A percentile compares a stretch with the other conserved stretches of the same genome.
Conservation (phyloP, 1,140 invertebrate genomes). For the Chlorops oryzae region DNA sequence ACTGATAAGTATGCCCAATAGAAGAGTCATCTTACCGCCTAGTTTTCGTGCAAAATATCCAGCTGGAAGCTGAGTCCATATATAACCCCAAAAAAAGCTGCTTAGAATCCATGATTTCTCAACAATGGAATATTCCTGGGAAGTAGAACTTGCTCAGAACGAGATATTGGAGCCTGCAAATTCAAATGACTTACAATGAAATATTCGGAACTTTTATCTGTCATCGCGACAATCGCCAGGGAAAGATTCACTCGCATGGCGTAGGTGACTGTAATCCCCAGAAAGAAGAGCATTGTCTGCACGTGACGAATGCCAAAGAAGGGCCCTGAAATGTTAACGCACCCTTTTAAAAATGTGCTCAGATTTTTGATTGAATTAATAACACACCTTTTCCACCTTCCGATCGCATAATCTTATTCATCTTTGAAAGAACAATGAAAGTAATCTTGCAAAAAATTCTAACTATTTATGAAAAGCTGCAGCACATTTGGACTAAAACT, state of each 20-base stretch:
- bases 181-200: too few species aligned
- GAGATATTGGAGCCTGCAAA: too few species aligned
- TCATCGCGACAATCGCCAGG: slow-evolving; percentile 55
- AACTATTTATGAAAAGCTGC: too few species aligned
- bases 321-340: slow-evolving; percentile 21
- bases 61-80: slow-evolving; percentile 56
- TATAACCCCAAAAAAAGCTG: slow-evolving; percentile 57
- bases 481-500: too few species aligned
- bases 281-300: slow-evolving; percentile 58
- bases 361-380: not conserved
- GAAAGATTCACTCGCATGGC: slow-evolving; percentile 61
- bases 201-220: slow-evolving; percentile 27
- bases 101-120: slow-evolving; percentile 54
- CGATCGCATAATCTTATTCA: not conserved
- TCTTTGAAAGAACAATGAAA: not conserved
- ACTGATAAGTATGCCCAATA: slow-evolving; percentile 52
- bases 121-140: slow-evolving; percentile 49
- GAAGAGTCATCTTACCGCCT: slow-evolving; percentile 60
- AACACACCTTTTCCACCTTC: slow-evolving; percentile 2
- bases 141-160: slow-evolving; percentile 8
- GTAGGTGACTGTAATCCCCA: slow-evolving; percentile 58
- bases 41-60: slow-evolving; percentile 61
- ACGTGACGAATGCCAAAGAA: slow-evolving; percentile 59
- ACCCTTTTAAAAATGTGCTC: too few species aligned
- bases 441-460: too few species aligned